Conservation (phyloP, 2,797 vertebrate genomes). For the Cossypha caffra region DNA sequence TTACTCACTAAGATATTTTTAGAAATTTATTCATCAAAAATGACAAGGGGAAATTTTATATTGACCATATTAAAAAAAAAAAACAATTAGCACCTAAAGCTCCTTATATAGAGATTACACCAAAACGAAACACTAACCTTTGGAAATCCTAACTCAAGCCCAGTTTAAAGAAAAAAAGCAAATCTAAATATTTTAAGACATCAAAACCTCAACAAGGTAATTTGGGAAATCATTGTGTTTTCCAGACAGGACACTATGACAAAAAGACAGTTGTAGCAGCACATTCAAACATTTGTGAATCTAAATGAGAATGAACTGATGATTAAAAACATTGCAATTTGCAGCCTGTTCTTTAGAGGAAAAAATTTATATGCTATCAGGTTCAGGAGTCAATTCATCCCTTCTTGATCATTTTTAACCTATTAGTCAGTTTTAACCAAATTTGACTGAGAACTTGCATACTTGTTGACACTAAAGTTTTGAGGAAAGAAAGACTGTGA, state of each 20-base stretch:
- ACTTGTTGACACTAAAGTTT: background rate
- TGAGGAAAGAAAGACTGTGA: background rate
- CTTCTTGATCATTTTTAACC: background rate
- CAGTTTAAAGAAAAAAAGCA: background rate
- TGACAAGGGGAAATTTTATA: fast-evolving
- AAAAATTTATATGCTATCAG: background rate
- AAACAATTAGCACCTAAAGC: background rate
- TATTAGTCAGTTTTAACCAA: background rate
- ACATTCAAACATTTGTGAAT: background rate
- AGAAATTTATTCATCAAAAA: background rate
- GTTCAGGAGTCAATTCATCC: background rate
- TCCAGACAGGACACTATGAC: background rate
- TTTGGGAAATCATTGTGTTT: background rate
- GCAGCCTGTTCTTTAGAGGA: background rate
- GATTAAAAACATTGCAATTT: background rate
- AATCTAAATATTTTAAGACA: background rate
- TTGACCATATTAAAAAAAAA: background rate
- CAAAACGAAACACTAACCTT: background rate
- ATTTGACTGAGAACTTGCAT: background rate
- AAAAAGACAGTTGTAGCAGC: background rate
- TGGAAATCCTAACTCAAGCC: background rate
- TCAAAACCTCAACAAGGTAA: background rate
- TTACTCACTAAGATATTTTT: background rate
- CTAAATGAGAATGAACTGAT: background rate
- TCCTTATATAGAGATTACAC: background rate